phyloP scores from a whole-genome alignment of 2,888 invertebrate species.

The Megaustenia siamemsis region DNA sequence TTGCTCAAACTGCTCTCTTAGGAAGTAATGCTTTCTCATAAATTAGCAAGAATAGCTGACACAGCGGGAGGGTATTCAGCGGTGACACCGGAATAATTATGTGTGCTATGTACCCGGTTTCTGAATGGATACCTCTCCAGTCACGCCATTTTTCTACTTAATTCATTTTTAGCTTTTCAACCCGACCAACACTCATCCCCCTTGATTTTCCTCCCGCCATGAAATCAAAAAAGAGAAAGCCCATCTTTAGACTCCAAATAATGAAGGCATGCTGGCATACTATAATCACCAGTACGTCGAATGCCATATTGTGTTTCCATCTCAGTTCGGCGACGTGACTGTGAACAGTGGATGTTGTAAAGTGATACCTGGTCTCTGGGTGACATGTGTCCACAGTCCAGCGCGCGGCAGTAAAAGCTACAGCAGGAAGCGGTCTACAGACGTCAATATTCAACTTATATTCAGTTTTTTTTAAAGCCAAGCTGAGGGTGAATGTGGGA shows the following conservation, averaged over 20 bases:
- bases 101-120: not conserved
- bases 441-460: too few species aligned
- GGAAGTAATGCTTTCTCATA: constrained; percentile 3
- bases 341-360: not conserved
- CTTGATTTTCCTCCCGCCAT: not conserved
- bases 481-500: too few species aligned
- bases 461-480: too few species aligned
- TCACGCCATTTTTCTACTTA: not conserved
- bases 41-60: not conserved
- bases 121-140: constrained; percentile 2
- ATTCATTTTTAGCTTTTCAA: not conserved
- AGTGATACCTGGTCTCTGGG: not conserved
- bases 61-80: not conserved
- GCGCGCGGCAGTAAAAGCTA: too few species aligned
- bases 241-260: not conserved
- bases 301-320: not conserved
- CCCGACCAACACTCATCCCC: not conserved
- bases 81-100: not conserved
- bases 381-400: not conserved
- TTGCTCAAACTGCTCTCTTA: not conserved
- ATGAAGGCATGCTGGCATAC: not conserved
- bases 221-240: not conserved
- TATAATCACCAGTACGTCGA: not conserved
- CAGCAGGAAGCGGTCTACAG: too few species aligned
- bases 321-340: not conserved